Evolutionary conservation across 2,113 vertebrate species (phyloP), one percentile per base, ranked within the genome.

Genomic region (Microcebus ravelobensis): DNA sequence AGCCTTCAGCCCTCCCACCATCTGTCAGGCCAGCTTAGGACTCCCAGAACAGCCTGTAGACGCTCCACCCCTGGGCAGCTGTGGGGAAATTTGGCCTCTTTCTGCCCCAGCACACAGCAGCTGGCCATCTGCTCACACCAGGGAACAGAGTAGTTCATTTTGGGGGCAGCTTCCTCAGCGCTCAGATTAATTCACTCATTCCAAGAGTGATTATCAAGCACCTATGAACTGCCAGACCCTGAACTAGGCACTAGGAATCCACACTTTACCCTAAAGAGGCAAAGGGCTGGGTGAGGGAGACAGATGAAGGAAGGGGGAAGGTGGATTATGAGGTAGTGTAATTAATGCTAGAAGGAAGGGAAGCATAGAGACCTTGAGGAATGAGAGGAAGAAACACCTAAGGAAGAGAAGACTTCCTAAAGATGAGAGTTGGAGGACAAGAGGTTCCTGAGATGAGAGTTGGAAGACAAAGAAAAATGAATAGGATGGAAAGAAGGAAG

Each of bases 61-160:
- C 15, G 17, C 31, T 31, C n/a, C 7, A 70, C 29, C 14, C 27
- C n/a, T 15, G 34, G 70, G 59, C 63, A 91, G 86, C 70, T 45
- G 65, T 21, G 21, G 17, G 67, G 34, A 3, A 18, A 91, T 34
- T 11, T 93, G 80, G 87, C 95, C 70, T 95, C 59, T 90, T 42
- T 85, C 84, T 73, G 57, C 83, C 90, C 93, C 80, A 90, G 59
- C 45, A 42, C 93, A 79, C 48, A 87, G 21, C 80, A 95, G 92
- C 87, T 68, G 87, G 57, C 95, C 95, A 95, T 95, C 96, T 96
- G 96, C 52, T 96, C 87, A 84, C 83, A 86, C 63, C 90, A 90
- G 83, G 73, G 36, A 25, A 52, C 13, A 76, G 42, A 91, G 55
- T 14, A 94, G 96, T 97, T 97, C 97, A 96, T 71, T 36, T 4